Evolutionary conservation across 92 coral and sea anemone genomes (phyloP).

Genomic region (Zoanthus solanderi): DNA sequence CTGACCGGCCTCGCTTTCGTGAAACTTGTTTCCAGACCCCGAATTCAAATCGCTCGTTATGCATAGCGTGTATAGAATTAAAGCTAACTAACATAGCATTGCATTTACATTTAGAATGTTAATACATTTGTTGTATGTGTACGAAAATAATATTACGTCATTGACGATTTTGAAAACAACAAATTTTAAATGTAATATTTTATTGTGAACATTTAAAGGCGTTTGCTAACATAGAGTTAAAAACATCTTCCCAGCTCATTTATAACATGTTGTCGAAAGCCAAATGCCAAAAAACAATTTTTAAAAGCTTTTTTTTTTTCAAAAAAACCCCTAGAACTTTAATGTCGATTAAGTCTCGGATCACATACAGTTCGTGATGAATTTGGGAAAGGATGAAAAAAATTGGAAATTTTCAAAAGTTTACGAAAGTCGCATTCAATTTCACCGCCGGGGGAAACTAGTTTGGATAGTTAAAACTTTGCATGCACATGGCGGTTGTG

Average conservation of each 20-base stretch:
- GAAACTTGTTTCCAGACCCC: too few relatives aligned
- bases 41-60: too few relatives aligned
- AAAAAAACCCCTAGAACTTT: not conserved
- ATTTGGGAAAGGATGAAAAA: conserved; percentile 12
- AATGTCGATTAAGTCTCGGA: not conserved
- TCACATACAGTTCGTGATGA: conserved; percentile 13
- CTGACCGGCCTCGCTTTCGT: too few relatives aligned
- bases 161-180: not conserved
- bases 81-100: conserved; percentile 10
- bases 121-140: not conserved
- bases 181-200: not conserved
- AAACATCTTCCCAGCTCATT: conserved; percentile 5
- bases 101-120: conserved; percentile 12
- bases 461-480: not conserved
- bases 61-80: not conserved
- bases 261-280: not conserved
- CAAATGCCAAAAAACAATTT: conserved; percentile 1
- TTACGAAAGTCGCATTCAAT: not conserved
- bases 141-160: conserved; percentile 5
- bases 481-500: conserved; percentile 4
- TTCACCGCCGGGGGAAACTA: not conserved
- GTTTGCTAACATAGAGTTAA: conserved; percentile 9
- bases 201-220: conserved; percentile 2
- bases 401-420: not conserved
- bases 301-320: not conserved